Evolutionary conservation across 2,888 invertebrate genomes (phyloP).

Genomic region (Tenthredo livida): DNA sequence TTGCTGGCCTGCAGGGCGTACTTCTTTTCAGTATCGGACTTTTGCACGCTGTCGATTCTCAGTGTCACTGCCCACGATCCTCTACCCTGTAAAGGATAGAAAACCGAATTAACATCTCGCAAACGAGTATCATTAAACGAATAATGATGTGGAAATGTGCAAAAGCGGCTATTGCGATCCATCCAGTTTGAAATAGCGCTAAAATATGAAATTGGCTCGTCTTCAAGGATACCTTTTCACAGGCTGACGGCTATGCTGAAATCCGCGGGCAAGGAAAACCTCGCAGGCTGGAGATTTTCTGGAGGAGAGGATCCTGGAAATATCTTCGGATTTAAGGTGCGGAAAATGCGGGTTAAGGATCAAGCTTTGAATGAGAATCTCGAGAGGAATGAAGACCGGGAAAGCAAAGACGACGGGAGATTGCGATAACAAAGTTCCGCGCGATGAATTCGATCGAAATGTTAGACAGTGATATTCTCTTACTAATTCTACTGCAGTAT

Average conservation of each 20-base stretch:
- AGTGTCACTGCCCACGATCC: slow-evolving; percentile 86
- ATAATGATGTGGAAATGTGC: not conserved
- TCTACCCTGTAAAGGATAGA: slow-evolving; percentile 79
- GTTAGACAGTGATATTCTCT: slow-evolving; percentile 60
- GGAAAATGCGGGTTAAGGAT: slow-evolving; percentile 39
- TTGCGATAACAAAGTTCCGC: slow-evolving; percentile 22
- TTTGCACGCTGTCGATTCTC: slow-evolving; percentile 84
- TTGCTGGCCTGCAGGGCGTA: slow-evolving; percentile 86
- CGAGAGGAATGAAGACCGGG: not conserved
- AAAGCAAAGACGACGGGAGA: not conserved
- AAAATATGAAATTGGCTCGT: slow-evolving; percentile 15
- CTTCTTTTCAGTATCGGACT: slow-evolving; percentile 87
- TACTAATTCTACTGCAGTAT: slow-evolving; percentile 79
- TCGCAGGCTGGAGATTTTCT: not conserved
- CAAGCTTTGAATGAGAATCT: slow-evolving; percentile 39
- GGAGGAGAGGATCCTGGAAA: slow-evolving; percentile 25
- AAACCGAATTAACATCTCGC: slow-evolving; percentile 34
- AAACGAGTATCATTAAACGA: slow-evolving; percentile 18
- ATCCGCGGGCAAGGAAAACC: slow-evolving; percentile 8
- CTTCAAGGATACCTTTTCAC: slow-evolving; percentile 9
- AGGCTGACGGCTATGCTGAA: slow-evolving; percentile 20
- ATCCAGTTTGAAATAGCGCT: slow-evolving; percentile 60
- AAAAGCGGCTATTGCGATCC: slow-evolving; percentile 53
- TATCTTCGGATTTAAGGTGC: slow-evolving; percentile 23
- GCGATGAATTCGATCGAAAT: slow-evolving; percentile 38